Evolutionary conservation across 2,888 invertebrate species (phyloP), one percentile per base, ranked within the genome.

Genomic region (Eupithecia pulchellata): DNA sequence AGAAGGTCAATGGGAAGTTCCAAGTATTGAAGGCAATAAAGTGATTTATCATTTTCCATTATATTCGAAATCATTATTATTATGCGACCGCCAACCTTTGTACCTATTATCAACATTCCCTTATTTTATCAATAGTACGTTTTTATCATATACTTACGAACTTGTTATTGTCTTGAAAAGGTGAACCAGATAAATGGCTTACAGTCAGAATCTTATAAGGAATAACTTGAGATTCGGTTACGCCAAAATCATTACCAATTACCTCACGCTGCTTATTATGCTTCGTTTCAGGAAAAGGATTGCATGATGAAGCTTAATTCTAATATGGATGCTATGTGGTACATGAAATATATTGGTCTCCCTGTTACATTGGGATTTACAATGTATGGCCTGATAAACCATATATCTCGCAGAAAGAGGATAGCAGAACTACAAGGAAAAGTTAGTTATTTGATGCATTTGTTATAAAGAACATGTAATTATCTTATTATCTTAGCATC

Each of bases 401-500:
- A 82, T 74, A 78, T 95, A 63, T 85, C 85, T 75, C 87, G 87
- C 61, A 91, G 88, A 78, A 93, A 89, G 78, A 86, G 89, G 72
- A 90, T 92, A 75, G 88, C 90, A 69, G 84, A 86, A 14, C 84
- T 95, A 70, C 81, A 89, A 77, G 95, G 94, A 80, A 95, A 95
- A 88, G 93, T 91, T 82, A 69, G 62, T 32, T 47, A 60, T 17
- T 57, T 29, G 13, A 25, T 11, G 27, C 14, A 25, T 25, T 57
- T 29, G 6, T 1, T 6, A 25, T n/a, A 39, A 36, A 39, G 11
- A 1, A 17, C 39, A 17, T 5, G 17, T 4, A 14, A 36, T 14
- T 36, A 14, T 36, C 14, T 39, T 6, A 42, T 4, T n/a, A 42
- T n/a, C n/a, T n/a, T 17, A n/a, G 42, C 42, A 42, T n/a, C n/a